Conservation (phyloP, 2,797 vertebrate species). For the Leptodactylus fallax region DNA sequence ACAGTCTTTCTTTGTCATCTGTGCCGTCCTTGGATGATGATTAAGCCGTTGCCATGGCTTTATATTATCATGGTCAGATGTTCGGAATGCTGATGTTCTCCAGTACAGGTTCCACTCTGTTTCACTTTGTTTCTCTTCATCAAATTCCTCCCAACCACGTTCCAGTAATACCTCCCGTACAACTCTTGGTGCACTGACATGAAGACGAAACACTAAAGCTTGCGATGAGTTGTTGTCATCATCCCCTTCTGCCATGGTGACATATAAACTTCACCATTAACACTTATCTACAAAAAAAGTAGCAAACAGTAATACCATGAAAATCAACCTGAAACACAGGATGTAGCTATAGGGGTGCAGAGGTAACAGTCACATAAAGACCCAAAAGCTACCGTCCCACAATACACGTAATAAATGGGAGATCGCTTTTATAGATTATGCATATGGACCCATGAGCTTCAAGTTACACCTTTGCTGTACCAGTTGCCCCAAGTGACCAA, state of each 20-base stretch:
- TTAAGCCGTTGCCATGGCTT: conserved; percentile 86
- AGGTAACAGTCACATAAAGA: too few relatives aligned
- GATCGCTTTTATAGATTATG: too few relatives aligned
- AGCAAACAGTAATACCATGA: neutral
- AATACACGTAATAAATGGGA: too few relatives aligned
- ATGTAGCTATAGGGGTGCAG: too few relatives aligned
- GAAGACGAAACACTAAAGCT: conserved; percentile 78
- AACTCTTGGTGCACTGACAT: conserved; percentile 73
- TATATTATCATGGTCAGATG: conserved; percentile 74
- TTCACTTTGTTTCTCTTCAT: conserved; percentile 68
- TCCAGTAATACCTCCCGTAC: conserved; percentile 84
- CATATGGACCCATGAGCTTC: too few relatives aligned
- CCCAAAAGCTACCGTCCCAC: too few relatives aligned
- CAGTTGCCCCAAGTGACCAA: too few relatives aligned
- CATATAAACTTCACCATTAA: neutral
- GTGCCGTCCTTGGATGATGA: conserved; percentile 80
- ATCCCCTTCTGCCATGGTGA: conserved; percentile 65
- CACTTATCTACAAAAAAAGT: conserved; percentile 12
- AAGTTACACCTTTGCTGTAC: too few relatives aligned
- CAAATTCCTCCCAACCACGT: conserved; percentile 80
- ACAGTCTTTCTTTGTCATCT: conserved; percentile 82
- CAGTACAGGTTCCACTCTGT: conserved; percentile 85
- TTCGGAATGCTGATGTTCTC: conserved; percentile 75
- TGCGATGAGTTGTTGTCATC: conserved; percentile 4
- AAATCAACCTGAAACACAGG: neutral